Evolutionary conservation across 2,797 vertebrate genomes (phyloP), one percentile per base, ranked within the genome.

Genomic region (Neopelma chrysocephalum): DNA sequence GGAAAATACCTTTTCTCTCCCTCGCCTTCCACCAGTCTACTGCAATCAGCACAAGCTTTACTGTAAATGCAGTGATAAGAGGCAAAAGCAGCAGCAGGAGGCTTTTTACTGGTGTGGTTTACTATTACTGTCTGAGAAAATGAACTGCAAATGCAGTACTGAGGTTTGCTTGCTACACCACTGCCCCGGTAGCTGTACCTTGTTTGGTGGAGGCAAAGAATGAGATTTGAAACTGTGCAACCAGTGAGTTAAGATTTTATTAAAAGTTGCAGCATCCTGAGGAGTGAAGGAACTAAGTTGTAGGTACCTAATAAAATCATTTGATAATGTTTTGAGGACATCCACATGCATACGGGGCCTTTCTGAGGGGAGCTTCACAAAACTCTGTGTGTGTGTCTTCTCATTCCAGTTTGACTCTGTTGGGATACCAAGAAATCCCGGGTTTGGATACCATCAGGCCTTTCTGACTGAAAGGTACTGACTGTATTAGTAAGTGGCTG

Each of bases 1-100:
- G 5, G 73, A 94, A 97, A 91, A 84, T 73, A 92, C 53, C 34
- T 94, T 89, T 94, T 91, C 64, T 77, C 25, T 80, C 78, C 48
- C 29, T 53, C 78, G 80, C 45, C 71, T 93, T 92, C 78, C 78
- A 72, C 60, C 34, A 51, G 71, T 31, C 75, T 81, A 82, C 14
- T 71, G 56, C 45, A 78, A 65, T 73, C 85, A 94, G 83, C n/a
- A 80, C 76, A 92, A 68, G 18, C 38, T 84, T 87, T 89, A 84
- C 50, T 22, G 32, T 60, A 94, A 94, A 88, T 26, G 60, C 71
- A 80, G 25, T 21, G 42, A 75, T 73, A 93, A 85, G 70, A 86
- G 80, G 73, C 57, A 88, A 94, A 95, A 71, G 66, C n/a, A 69
- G 78, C 89, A 87, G 34, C 23, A 50, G 70, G 62, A 87, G 50